Conservation (phyloP, 1,140 invertebrate genomes). For the Drosophila kohkoa region DNA sequence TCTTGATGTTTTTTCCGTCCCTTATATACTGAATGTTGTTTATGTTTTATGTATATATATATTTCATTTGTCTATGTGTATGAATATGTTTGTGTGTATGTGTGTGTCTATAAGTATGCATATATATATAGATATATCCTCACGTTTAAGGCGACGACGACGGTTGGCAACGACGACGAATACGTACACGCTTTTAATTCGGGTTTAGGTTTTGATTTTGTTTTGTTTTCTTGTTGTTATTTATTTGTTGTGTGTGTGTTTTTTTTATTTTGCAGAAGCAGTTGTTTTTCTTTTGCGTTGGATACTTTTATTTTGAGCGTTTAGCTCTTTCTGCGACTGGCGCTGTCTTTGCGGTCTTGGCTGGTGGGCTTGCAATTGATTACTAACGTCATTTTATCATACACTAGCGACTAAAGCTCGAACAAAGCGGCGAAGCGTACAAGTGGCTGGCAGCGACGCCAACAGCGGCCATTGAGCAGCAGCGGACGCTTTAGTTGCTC, state of each 20-base stretch:
- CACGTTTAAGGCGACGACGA: constrained; percentile 42
- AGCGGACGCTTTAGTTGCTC: constrained; percentile 3
- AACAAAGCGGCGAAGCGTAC: constrained; percentile 69
- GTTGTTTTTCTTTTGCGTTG: background rate
- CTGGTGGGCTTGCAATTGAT: constrained; percentile 84
- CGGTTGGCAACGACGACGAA: constrained; percentile 29
- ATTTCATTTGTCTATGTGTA: constrained; percentile 1
- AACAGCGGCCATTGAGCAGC: constrained; percentile 18
- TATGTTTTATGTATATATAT: background rate
- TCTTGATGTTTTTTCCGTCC: background rate
- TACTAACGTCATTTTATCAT: constrained; percentile 85
- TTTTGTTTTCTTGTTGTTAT: background rate
- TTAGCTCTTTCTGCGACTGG: constrained; percentile 52
- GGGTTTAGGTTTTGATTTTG: constrained; percentile 8
- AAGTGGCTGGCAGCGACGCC: constrained; percentile 48
- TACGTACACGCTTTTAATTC: constrained; percentile 40
- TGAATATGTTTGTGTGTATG: constrained; percentile 12
- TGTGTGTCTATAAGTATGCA: constrained; percentile 10
- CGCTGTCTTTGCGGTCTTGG: constrained; percentile 74
- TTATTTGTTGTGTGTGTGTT: background rate
- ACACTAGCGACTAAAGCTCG: constrained; percentile 84
- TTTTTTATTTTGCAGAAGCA: background rate
- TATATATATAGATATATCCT: constrained; percentile 38
- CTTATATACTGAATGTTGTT: constrained; percentile 5
- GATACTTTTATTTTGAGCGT: constrained; percentile 6